These are phyloP conservation scores for Tyto alba DNA, from an alignment of 2,113 vertebrate genomes.

Conservation along the genomic window DNA sequence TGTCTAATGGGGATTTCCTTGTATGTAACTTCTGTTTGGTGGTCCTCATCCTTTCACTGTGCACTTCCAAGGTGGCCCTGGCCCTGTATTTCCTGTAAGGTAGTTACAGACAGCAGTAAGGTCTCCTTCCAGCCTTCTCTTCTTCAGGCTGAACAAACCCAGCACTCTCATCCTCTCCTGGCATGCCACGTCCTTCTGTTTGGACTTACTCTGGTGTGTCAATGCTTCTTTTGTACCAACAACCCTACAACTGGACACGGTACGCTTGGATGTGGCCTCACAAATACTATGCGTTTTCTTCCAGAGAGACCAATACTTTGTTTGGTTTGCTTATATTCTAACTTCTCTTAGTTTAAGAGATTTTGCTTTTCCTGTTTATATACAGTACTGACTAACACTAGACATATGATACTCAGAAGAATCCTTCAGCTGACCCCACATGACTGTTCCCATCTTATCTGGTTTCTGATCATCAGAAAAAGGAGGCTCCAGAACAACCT, in stretches of 20 bases:
- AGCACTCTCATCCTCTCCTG: neutral
- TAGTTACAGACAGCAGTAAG: neutral
- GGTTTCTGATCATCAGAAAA: neutral
- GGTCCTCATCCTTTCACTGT: neutral
- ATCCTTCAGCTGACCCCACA: neutral
- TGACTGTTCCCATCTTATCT: neutral
- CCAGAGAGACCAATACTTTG: neutral
- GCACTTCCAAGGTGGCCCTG: neutral
- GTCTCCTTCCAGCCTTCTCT: neutral
- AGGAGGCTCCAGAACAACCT: neutral
- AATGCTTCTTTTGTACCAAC: neutral
- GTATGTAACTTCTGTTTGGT: neutral
- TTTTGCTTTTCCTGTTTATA: neutral
- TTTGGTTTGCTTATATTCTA: neutral
- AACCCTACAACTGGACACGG: fast-evolving
- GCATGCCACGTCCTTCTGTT: neutral
- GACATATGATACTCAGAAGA: neutral
- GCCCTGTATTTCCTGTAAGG: neutral
- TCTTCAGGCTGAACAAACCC: neutral
- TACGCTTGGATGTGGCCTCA: neutral
- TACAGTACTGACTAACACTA: fast-evolving
- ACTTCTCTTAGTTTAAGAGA: neutral
- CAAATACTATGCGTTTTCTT: neutral
- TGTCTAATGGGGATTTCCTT: neutral
- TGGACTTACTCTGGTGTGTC: neutral